A percentile compares a stretch with the other conserved stretches of the same genome.
phyloP scores from a whole-genome alignment of 2,888 invertebrate species.

The Andrena marginata region DNA sequence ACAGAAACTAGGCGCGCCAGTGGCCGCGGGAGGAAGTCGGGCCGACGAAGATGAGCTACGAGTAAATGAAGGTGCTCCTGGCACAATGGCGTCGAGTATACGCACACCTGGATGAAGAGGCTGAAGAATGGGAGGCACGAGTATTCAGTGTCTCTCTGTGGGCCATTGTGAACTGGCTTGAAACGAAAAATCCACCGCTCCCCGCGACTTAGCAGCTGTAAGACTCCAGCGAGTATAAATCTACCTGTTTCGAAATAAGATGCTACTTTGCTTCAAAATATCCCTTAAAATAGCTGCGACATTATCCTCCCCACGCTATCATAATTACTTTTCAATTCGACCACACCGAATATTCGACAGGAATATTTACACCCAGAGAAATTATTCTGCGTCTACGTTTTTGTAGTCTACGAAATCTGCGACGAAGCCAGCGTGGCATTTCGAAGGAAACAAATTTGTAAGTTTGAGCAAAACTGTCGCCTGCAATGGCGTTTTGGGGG shows the following conservation, averaged over 20 bases:
- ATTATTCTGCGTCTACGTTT: too few species aligned
- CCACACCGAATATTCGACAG: too few species aligned
- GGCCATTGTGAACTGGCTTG: conserved; percentile 35
- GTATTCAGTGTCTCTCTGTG: conserved; percentile 34
- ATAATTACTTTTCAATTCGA: too few species aligned
- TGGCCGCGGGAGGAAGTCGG: conserved; percentile 41
- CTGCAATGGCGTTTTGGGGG: not conserved
- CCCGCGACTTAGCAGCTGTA: not conserved
- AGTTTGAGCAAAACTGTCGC: not conserved
- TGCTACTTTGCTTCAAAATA: too few species aligned
- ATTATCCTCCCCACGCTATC: too few species aligned
- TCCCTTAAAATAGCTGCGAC: too few species aligned
- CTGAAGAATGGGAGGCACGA: conserved; percentile 12
- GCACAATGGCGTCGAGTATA: conserved; percentile 46
- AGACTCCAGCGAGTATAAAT: too few species aligned
- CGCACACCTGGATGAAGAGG: conserved; percentile 26
- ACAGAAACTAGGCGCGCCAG: conserved; percentile 34
- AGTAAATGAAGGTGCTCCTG: conserved; percentile 46
- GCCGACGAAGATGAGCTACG: conserved; percentile 37
- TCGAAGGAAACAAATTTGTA: not conserved
- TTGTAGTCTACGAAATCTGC: too few species aligned
- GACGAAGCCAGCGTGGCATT: too few species aligned
- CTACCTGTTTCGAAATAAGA: too few species aligned
- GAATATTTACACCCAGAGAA: too few species aligned
- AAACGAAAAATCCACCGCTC: conserved; percentile 28